phyloP scores from a whole-genome alignment of 2,888 invertebrate species.

The Rhagonycha fulva region DNA sequence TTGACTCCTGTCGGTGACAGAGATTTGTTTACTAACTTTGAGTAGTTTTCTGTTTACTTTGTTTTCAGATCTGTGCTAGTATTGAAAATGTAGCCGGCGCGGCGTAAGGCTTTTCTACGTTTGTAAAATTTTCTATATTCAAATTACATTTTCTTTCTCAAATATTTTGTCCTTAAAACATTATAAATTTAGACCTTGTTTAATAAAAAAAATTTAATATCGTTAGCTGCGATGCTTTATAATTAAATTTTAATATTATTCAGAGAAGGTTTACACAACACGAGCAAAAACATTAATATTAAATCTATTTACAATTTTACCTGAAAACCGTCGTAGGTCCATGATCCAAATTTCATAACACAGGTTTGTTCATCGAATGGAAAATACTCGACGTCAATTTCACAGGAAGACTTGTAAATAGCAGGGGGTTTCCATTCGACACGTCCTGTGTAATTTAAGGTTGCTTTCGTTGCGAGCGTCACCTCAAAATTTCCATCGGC shows the following conservation, averaged over 20 bases:
- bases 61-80: neutral
- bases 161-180: neutral
- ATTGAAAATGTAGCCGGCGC: neutral
- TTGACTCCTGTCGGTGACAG: slow-evolving; percentile 6
- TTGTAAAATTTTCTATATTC: neutral
- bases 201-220: neutral
- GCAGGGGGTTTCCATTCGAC: slow-evolving; percentile 93
- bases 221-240: neutral
- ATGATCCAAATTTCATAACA: slow-evolving; percentile 84
- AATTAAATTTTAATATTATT: neutral
- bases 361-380: slow-evolving; percentile 87
- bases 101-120: neutral
- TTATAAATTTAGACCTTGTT: neutral
- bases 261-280: neutral
- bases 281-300: neutral
- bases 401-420: slow-evolving; percentile 88
- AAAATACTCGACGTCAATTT: slow-evolving; percentile 85
- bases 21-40: neutral
- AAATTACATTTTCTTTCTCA: neutral
- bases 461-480: slow-evolving; percentile 81
- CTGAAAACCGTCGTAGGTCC: slow-evolving; percentile 86
- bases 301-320: slow-evolving; percentile 50
- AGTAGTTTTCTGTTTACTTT: neutral
- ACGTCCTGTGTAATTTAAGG: slow-evolving; percentile 77
- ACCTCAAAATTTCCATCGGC: slow-evolving; percentile 87